Evolutionary conservation across 2,113 vertebrate species (phyloP).

Genomic region (Phalacrocorax brasilianus): DNA sequence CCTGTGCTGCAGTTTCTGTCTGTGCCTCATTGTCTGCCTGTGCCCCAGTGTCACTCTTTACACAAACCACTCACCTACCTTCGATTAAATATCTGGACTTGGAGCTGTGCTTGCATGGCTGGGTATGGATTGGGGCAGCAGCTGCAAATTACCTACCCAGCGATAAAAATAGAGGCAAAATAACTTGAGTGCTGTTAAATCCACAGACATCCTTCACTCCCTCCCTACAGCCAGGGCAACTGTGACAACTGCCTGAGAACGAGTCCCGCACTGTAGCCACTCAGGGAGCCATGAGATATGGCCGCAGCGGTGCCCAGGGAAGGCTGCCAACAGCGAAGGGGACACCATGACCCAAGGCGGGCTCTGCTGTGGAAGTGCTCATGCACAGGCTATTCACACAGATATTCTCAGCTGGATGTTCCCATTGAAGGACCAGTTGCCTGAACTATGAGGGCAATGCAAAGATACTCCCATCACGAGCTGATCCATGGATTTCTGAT

Average conservation of each 20-base stretch:
- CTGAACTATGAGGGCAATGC: background rate
- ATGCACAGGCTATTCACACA: background rate
- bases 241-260: background rate
- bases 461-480: background rate
- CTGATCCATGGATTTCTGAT: background rate
- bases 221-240: background rate
- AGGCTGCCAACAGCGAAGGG: background rate
- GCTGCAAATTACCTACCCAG: background rate
- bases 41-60: background rate
- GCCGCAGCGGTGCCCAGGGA: background rate
- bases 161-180: background rate
- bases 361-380: background rate
- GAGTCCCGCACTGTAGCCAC: background rate
- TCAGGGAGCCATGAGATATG: rapidly evolving
- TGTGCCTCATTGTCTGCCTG: background rate
- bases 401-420: background rate
- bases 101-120: background rate
- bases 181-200: background rate
- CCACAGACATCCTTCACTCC: background rate
- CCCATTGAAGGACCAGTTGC: background rate
- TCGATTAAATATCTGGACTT: slow-evolving; percentile 1
- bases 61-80: background rate
- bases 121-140: background rate
- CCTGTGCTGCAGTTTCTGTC: background rate
- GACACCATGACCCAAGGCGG: background rate